These are phyloP conservation scores for Muricea muricata DNA, from an alignment of 92 coral and sea anemone species.

Conservation along the genomic window DNA sequence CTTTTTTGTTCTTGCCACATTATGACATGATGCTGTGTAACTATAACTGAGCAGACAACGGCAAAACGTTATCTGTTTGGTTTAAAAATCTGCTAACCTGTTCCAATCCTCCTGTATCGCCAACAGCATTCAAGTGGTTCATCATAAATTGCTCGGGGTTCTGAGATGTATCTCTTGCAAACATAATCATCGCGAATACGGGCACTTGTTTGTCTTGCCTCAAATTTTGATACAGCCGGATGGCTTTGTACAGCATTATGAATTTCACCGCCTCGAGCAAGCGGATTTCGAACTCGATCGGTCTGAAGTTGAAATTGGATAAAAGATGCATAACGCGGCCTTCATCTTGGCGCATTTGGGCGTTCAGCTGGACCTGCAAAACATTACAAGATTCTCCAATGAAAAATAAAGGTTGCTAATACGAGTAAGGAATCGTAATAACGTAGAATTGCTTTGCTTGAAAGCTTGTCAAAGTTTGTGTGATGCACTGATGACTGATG, in stretches of 20 bases:
- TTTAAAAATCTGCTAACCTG: no score
- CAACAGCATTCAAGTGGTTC: slow-evolving; percentile 81
- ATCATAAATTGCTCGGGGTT: slow-evolving; percentile 66
- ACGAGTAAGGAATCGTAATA: no score
- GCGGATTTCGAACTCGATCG: slow-evolving; percentile 66
- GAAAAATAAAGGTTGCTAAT: neutral
- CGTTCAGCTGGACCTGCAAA: slow-evolving; percentile 57
- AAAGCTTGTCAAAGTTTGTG: no score
- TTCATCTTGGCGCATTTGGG: slow-evolving; percentile 45
- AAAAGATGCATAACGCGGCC: slow-evolving; percentile 73
- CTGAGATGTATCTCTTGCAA: slow-evolving; percentile 84
- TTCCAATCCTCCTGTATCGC: slow-evolving; percentile 94
- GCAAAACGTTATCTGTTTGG: no score
- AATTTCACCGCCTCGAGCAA: slow-evolving; percentile 87
- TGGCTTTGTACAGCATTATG: slow-evolving; percentile 78
- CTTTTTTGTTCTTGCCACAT: no score
- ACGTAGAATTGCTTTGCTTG: no score
- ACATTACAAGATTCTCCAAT: neutral
- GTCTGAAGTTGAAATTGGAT: slow-evolving; percentile 69
- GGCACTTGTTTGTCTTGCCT: slow-evolving; percentile 72
- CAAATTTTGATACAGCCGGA: slow-evolving; percentile 55
- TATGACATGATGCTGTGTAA: no score
- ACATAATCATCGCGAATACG: slow-evolving; percentile 76
- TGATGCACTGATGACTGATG: no score
- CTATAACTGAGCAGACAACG: no score